phyloP scores from a whole-genome alignment of 2,888 invertebrate species.

The Exephanes ischioxanthus region DNA sequence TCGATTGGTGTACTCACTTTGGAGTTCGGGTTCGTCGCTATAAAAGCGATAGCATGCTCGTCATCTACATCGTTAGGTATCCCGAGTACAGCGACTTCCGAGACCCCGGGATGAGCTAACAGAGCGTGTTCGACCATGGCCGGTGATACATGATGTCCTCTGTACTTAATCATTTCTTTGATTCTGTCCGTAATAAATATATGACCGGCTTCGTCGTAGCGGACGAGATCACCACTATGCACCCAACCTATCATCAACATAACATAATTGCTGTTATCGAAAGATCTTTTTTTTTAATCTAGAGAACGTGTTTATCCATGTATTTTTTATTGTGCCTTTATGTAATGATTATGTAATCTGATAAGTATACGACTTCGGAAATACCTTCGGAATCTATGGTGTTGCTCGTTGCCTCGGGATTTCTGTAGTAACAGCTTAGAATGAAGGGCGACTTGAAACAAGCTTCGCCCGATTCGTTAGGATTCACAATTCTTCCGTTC shows the following conservation, averaged over 20 bases:
- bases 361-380: slow-evolving; percentile 8
- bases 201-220: slow-evolving; percentile 77
- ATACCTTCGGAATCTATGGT: slow-evolving; percentile 73
- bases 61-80: slow-evolving; percentile 76
- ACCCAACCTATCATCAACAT: slow-evolving; percentile 76
- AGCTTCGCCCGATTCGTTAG: slow-evolving; percentile 75
- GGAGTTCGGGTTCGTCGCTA: slow-evolving; percentile 66
- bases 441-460: slow-evolving; percentile 70
- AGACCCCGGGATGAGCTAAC: slow-evolving; percentile 75
- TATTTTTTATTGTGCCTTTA: neutral
- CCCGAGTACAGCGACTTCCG: slow-evolving; percentile 79
- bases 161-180: slow-evolving; percentile 80
- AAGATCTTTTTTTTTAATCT: neutral
- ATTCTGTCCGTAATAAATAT: slow-evolving; percentile 79
- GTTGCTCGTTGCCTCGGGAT: slow-evolving; percentile 70
- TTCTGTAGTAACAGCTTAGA: slow-evolving; percentile 71
- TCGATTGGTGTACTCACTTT: slow-evolving; percentile 42
- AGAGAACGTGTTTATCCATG: neutral
- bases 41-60: slow-evolving; percentile 80
- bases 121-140: slow-evolving; percentile 78
- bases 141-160: slow-evolving; percentile 79
- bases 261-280: neutral
- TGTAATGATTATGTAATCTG: slow-evolving; percentile 7
- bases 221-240: slow-evolving; percentile 80
- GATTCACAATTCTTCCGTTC: slow-evolving; percentile 70